These are phyloP conservation scores for Tachystola acroxantha DNA, from an alignment of 2,888 invertebrate genomes.

Conservation along the genomic window DNA sequence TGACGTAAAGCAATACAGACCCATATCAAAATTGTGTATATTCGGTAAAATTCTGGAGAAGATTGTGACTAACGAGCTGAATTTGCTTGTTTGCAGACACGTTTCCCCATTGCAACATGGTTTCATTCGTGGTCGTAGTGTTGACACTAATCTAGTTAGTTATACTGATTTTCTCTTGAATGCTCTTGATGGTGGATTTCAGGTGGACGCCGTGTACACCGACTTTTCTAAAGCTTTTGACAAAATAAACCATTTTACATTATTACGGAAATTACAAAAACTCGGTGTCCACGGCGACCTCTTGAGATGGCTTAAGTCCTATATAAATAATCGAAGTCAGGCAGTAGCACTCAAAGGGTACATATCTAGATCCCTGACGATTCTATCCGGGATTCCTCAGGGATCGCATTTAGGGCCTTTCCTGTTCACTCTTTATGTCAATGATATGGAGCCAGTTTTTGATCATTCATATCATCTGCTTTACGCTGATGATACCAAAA, in stretches of 20 bases:
- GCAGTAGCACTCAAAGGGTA: not conserved
- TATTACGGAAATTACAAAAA: not conserved
- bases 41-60: constrained; percentile 2
- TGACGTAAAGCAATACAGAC: constrained; percentile 1
- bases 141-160: not conserved
- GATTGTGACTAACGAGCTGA: not conserved
- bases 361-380: no score
- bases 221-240: constrained; percentile 3
- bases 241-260: not conserved
- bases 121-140: not conserved
- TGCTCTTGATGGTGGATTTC: not conserved
- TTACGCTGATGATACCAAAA: constrained; percentile 6
- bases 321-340: no score
- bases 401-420: no score
- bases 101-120: not conserved
- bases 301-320: no score
- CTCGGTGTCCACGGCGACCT: no score
- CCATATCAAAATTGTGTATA: not conserved
- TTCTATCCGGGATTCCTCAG: no score
- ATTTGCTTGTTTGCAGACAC: not conserved
- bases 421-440: not conserved
- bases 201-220: constrained; percentile 4
- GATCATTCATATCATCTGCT: no score
- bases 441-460: no score
- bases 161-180: not conserved